A percentile compares a stretch with the other conserved stretches of the same genome.
Evolutionary conservation across 2,113 vertebrate species (phyloP).

Genomic region (Dicaeum eximium): DNA sequence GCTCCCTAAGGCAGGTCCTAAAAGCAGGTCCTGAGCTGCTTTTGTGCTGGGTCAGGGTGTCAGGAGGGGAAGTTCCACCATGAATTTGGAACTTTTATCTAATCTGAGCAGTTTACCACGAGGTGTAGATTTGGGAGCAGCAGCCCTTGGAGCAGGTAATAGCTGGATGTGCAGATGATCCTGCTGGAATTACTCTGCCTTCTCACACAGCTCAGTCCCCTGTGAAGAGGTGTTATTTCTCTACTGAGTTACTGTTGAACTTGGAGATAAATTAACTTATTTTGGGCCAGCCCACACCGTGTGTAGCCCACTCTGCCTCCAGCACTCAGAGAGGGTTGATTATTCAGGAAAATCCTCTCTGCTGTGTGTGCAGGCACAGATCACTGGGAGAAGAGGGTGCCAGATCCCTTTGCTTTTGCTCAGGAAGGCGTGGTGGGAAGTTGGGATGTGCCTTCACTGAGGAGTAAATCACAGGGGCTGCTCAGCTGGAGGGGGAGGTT

Average conservation of each 20-base stretch:
- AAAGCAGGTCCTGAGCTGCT: neutral
- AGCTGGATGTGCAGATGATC: neutral
- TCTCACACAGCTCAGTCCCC: neutral
- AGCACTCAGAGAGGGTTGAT: neutral
- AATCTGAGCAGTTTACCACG: accelerated
- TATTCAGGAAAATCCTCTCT: neutral
- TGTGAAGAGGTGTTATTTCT: neutral
- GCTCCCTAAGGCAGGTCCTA: too few relatives aligned
- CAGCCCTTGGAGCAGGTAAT: neutral
- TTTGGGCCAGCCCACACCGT: neutral
- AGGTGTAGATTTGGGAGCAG: neutral
- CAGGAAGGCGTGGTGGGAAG: neutral
- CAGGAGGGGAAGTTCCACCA: neutral
- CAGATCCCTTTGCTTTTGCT: neutral
- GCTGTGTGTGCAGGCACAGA: neutral
- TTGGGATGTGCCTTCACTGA: neutral
- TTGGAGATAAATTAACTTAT: neutral
- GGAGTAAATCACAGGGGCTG: accelerated
- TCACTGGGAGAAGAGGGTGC: neutral
- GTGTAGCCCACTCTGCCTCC: neutral
- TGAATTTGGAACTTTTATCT: neutral
- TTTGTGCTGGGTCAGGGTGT: neutral
- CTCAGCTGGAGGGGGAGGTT: neutral
- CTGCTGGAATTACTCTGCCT: neutral
- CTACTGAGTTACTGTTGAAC: neutral